Percentiles rank a stretch among this genome's conserved stretches.
phyloP scores from a whole-genome alignment of 1,140 invertebrate genomes.

The Anastatus disparis region DNA sequence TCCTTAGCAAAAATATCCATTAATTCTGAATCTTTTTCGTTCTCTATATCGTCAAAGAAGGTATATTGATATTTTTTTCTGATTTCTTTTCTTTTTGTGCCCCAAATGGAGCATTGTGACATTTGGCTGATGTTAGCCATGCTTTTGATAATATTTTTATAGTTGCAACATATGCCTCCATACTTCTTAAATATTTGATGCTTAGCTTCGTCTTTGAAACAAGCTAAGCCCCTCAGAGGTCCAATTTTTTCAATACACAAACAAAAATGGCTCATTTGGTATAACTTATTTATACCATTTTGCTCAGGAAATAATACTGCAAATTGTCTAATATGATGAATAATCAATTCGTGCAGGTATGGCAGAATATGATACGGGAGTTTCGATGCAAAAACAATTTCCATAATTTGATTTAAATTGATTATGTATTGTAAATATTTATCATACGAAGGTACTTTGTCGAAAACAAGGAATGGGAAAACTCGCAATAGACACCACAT shows the following conservation, averaged over 20 bases:
- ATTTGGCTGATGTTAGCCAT: slow-evolving; percentile 4
- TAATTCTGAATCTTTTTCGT: no score
- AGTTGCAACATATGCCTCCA: slow-evolving; percentile 1
- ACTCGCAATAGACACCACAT: background rate
- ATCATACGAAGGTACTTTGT: background rate
- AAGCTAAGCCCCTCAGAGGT: background rate
- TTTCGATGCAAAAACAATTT: slow-evolving; percentile 12
- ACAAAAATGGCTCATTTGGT: background rate
- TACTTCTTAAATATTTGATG: background rate
- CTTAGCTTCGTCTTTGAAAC: background rate
- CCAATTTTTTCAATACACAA: background rate
- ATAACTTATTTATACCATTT: background rate
- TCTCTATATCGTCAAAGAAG: no score
- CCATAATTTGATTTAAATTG: background rate
- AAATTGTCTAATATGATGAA: background rate
- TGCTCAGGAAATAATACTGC: background rate
- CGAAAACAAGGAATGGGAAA: background rate
- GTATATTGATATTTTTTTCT: background rate
- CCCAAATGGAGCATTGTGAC: background rate
- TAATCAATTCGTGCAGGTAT: background rate
- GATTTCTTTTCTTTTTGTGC: background rate
- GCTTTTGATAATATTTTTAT: background rate
- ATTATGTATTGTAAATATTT: background rate
- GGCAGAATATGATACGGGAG: background rate
- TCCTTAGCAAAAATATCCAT: no score